A percentile compares a stretch with the other conserved stretches of the same genome.
These are phyloP conservation scores for Scelioninae gen. 2 DNA, from an alignment of 2,888 invertebrate genomes.

Conservation along the genomic window DNA sequence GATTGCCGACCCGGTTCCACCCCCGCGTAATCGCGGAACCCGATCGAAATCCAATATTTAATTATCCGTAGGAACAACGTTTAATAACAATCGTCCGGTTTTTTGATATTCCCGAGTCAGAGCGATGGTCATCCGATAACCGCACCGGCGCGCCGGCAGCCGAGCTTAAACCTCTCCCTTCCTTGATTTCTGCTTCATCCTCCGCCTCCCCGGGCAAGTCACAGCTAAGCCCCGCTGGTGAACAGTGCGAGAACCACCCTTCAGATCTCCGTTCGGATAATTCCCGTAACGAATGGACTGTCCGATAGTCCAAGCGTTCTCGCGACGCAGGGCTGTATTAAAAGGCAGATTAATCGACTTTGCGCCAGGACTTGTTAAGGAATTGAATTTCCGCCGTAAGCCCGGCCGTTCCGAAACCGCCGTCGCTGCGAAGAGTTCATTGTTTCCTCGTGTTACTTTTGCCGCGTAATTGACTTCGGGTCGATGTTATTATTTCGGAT, in stretches of 20 bases:
- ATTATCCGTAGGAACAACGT: slow-evolving; percentile 18
- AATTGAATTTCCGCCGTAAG: slow-evolving; percentile 59
- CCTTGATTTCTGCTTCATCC: slow-evolving; percentile 53
- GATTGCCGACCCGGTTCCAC: no score
- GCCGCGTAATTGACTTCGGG: slow-evolving; percentile 55
- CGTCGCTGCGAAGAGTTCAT: slow-evolving; percentile 44
- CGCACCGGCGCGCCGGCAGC: slow-evolving; percentile 61
- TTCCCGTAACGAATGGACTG: slow-evolving; percentile 67
- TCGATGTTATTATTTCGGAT: slow-evolving; percentile 53
- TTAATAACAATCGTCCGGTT: slow-evolving; percentile 36
- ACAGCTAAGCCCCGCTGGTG: slow-evolving; percentile 57
- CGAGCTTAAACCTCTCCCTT: slow-evolving; percentile 55
- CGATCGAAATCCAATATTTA: background rate
- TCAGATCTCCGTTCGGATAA: slow-evolving; percentile 66
- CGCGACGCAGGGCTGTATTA: slow-evolving; percentile 64
- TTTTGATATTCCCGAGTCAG: slow-evolving; percentile 43
- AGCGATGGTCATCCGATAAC: slow-evolving; percentile 69
- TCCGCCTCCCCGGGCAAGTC: slow-evolving; percentile 56
- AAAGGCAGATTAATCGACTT: slow-evolving; percentile 67
- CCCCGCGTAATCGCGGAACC: no score
- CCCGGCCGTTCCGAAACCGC: slow-evolving; percentile 35
- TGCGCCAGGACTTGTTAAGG: slow-evolving; percentile 59
- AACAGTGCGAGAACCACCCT: slow-evolving; percentile 63
- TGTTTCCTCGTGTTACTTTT: slow-evolving; percentile 56
- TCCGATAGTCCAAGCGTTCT: slow-evolving; percentile 60